Base-by-base conservation (phyloP, 2,113 vertebrate species). In the Atractosteus spatula region DNA sequence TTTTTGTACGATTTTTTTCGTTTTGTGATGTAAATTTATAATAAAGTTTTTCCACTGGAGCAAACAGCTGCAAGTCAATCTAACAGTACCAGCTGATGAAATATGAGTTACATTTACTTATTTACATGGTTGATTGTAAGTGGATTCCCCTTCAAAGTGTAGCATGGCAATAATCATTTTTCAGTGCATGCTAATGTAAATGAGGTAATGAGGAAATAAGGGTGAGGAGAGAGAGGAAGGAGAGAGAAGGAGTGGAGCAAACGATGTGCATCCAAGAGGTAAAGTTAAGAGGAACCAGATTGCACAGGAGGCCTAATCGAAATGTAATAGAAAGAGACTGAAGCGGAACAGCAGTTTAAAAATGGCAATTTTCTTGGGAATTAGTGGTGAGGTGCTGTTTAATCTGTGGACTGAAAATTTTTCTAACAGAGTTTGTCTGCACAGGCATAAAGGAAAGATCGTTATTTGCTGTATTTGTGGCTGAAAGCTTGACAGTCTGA, bases 41-140 rank as follows among this genome's bases (percentile, higher is more conserved):
- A 29, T 29, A 29, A 29, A 29, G 29, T 29, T 51, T 10, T 51
- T 51, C 47, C 47, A 51, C 47, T 1, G 47, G 47, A 51, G 10
- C 47, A 45, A 65, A 66, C 64, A 66, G 64, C 64, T 43, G 43
- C 41, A 45, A 66, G n/a, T 66, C 47, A 7, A 7, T 10, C 47
- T 51, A 1, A 51, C 47, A 51, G 12, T 45, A 14, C 14, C 42
- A 66, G 64, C 8, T 41, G 29, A 66, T 66, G 45, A 66, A 66
- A 16, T 13, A 47, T 66, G 64, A 66, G 64, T 66, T 47, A 66
- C 42, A 41, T 66, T 47, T 66, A 44, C 64, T 66, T 44, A 66
- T 66, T 42, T 16, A 41, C 41, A 14, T 42, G 1, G 12, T 3
- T 66, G 64, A 51, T 51, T 51, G 47, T 51, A 10, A 51, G 10